Evolutionary conservation across 2,113 vertebrate genomes (phyloP).

Genomic region (Corynorhinus townsendii): DNA sequence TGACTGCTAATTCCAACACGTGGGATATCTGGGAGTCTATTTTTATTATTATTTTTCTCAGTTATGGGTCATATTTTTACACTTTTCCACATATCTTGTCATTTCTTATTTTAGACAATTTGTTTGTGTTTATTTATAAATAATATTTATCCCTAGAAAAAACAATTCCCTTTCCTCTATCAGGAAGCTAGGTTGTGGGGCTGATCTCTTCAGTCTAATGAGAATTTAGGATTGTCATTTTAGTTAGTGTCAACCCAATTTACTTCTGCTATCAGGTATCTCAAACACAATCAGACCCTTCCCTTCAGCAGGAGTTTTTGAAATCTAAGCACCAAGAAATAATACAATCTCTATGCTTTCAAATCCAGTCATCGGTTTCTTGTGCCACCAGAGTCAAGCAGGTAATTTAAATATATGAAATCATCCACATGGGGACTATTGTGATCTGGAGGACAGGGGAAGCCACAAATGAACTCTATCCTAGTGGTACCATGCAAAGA

Average conservation of each 20-base stretch:
- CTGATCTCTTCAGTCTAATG: background rate
- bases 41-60: background rate
- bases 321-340: background rate
- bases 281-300: background rate
- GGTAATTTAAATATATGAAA: background rate
- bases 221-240: background rate
- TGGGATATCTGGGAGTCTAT: background rate
- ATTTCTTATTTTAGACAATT: background rate
- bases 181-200: background rate
- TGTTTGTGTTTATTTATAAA: background rate
- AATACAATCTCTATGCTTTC: background rate
- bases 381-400: background rate
- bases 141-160: background rate
- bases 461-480: background rate
- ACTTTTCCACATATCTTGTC: background rate
- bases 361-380: background rate
- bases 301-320: background rate
- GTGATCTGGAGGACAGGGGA: background rate
- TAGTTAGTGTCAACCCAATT: background rate
- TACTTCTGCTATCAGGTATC: background rate
- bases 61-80: background rate
- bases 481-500: background rate
- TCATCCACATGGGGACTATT: background rate
- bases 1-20: background rate
- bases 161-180: background rate